Base-by-base conservation (phyloP, 2,113 vertebrate species). In the Fulmarus glacialis region DNA sequence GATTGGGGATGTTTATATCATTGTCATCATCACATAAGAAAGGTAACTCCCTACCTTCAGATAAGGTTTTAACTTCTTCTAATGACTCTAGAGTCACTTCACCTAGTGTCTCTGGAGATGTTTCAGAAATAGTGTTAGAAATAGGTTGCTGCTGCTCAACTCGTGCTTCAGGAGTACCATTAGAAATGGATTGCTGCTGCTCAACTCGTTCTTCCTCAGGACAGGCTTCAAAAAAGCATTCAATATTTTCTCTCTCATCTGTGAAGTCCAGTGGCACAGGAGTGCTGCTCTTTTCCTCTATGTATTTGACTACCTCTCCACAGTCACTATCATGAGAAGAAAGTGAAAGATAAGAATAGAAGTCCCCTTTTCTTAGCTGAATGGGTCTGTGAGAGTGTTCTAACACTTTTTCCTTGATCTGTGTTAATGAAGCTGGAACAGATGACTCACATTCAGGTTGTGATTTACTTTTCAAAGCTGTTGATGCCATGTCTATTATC, bases 241-340 rank as follows among this genome's bases (percentile, higher is more conserved):
- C 99, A 77, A 99, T 99, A 24, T 99, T 99, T 94, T 99, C 99
- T 24, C 98, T 99, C 72, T 99, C 99, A 60, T 97, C 98, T 30
- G 91, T 66, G 38, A 97, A 89, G 75, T 98, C 98, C 62, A 87
- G 96, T 8, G 98, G 99, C 53, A 98, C 94, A 8, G 99, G 99
- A 47, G 98, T 98, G 86, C 77, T 98, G 96, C 98, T 99, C 92
- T 99, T 99, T 86, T 99, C 99, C 66, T 99, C 99, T 36, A 97
- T 22, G 84, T 98, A 99, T 93, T 90, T 99, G 93, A 97, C 99
- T 93, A 99, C 99, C 91, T 99, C 99, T n/a, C 99, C 99, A 85
- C 99, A 99, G 97, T 99, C 99, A 92, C 99, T 99, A 98, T 99
- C 99, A 90, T 99, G 99, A 80, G 99, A 99, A 78, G 99, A 99